Evolutionary conservation across 2,888 invertebrate genomes (phyloP), one percentile per base, ranked within the genome.

Genomic region (Sinopyrophorus schimmeli): DNA sequence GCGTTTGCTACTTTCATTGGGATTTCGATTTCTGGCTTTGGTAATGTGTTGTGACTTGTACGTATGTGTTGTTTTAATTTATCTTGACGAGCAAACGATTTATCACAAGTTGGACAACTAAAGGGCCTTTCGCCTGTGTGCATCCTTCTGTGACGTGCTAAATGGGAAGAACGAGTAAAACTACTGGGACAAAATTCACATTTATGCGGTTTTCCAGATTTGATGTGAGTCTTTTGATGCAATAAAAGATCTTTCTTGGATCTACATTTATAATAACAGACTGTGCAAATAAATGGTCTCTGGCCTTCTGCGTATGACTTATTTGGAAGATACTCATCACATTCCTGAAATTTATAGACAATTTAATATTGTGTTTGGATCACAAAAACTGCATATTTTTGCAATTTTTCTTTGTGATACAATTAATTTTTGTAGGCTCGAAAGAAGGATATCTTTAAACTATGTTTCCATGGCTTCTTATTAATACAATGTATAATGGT

Each of bases 81-180:
- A 70, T 86, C 86, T 58, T 84, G 84, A 47, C 86, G 75, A 12
- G 86, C 84, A 73, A 86, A 86, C 58, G 82, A 81, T 42, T 85
- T 81, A 0, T 83, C 84, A 71, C 86, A 86, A 54, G 81, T 79
- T 59, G 78, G 79, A 70, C 86, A 86, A 39, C 79, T 80, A 71
- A 81, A 86, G 2, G 86, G 86, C 5, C 84, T 73, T 72, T 86
- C 84, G 47, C 86, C 86, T 0, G 86, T 86, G 72, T 86, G 86
- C 16, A 84, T 84, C 51, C 86, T 76, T 57, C 82, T 79, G 68
- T 86, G 86, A 1, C 86, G 77, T 27, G 80, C 80, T 58, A 86
- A 73, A 70, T 86, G 86, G 0, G 86, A 86, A 6, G 85, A 81
- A 28, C 86, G 76, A 54, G 83, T 82, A 71, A 86, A 86, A 67